A percentile compares a stretch with the other conserved stretches of the same genome.
Conservation (phyloP, 2,797 vertebrate species). For the Scarus forsteni region DNA sequence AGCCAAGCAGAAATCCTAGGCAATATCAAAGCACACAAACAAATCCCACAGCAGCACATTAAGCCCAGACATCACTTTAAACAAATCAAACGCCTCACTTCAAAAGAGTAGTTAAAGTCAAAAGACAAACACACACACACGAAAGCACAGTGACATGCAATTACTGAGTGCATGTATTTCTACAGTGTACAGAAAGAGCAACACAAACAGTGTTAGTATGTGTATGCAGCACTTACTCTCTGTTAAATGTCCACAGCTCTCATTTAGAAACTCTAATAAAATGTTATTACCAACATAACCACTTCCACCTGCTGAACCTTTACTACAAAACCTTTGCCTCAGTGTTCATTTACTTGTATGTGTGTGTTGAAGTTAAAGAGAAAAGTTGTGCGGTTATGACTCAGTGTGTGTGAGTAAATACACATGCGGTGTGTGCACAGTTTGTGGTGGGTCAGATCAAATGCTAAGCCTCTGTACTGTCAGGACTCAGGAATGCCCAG, state of each 20-base stretch:
- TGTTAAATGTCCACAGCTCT: conserved; percentile 71
- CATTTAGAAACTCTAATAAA: conserved; percentile 76
- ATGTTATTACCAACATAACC: conserved; percentile 75
- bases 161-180: conserved; percentile 49
- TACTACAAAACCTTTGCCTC: conserved; percentile 39
- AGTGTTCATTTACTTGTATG: conserved; percentile 25
- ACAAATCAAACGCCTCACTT: conserved; percentile 80
- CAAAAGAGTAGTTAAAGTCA: conserved; percentile 72
- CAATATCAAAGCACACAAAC: conserved; percentile 81
- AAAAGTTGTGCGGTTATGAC: conserved; percentile 9
- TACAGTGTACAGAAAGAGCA: conserved; percentile 10
- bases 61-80: conserved; percentile 81
- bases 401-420: neutral
- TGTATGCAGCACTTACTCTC: conserved; percentile 54
- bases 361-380: conserved; percentile 9
- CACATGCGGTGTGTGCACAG: neutral
- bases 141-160: conserved; percentile 60
- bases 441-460: conserved; percentile 55
- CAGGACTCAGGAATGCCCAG: conserved; percentile 52
- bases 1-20: conserved; percentile 73
- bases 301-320: conserved; percentile 75
- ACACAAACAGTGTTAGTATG: conserved; percentile 12
- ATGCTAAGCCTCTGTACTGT: conserved; percentile 43
- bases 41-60: conserved; percentile 82
- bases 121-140: conserved; percentile 55